Percentiles rank a stretch among this genome's conserved stretches.
phyloP scores from a whole-genome alignment of 2,113 vertebrate species.

The Corydoras sp. region DNA sequence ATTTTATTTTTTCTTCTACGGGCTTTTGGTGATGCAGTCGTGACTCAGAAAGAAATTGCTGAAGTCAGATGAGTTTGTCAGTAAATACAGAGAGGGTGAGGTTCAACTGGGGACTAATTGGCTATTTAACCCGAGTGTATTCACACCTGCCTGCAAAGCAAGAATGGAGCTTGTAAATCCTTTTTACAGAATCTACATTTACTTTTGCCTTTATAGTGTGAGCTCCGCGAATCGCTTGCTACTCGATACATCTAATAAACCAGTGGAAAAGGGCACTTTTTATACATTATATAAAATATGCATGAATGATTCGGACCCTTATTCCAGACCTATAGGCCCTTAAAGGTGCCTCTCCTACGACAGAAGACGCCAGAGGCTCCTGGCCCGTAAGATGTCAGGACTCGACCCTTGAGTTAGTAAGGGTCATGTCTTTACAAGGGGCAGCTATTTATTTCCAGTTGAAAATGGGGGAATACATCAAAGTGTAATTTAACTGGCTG shows the following conservation, averaged over 20 bases:
- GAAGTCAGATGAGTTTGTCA: constrained; percentile 18
- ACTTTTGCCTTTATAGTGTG: constrained; percentile 19
- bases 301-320: constrained; percentile 29
- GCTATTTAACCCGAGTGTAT: constrained; percentile 49
- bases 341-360: constrained; percentile 23
- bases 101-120: constrained; percentile 46
- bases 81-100: constrained; percentile 30
- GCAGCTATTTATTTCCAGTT: constrained; percentile 55
- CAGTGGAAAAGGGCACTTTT: constrained; percentile 28
- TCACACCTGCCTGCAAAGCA: constrained; percentile 43
- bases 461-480: constrained; percentile 61
- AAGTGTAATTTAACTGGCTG: constrained; percentile 69
- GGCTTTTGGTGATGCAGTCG: not conserved
- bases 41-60: not conserved
- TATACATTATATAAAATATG: constrained; percentile 38
- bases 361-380: constrained; percentile 10
- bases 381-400: constrained; percentile 36
- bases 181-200: constrained; percentile 41
- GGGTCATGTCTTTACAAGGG: constrained; percentile 50
- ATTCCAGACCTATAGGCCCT: constrained; percentile 22
- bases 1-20: too few species aligned
- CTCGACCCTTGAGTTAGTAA: constrained; percentile 35
- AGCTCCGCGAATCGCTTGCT: constrained; percentile 19
- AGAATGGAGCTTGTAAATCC: constrained; percentile 46
- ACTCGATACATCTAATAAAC: constrained; percentile 28